These are phyloP conservation scores for Sitobion miscanthi DNA, from an alignment of 1,140 invertebrate genomes.

Conservation along the genomic window DNA sequence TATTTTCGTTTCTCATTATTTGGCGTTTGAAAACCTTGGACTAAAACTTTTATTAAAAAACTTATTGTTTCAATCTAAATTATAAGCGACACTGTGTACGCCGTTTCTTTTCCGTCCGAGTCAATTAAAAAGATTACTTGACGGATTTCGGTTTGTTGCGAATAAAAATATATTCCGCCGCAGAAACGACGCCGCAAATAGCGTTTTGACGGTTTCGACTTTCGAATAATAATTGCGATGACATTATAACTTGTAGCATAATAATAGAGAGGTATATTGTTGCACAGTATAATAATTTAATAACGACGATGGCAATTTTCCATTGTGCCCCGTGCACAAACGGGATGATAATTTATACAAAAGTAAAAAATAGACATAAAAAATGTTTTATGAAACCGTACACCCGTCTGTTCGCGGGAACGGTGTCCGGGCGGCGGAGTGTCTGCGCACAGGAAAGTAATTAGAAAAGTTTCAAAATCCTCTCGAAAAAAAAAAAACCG, in stretches of 20 bases:
- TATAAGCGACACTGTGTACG: background rate
- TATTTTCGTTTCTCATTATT: background rate
- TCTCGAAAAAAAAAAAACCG: background rate
- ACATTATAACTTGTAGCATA: background rate
- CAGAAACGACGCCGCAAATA: background rate
- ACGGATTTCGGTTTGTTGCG: background rate
- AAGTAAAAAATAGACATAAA: background rate
- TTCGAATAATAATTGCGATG: background rate
- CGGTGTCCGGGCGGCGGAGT: no score
- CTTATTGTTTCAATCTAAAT: background rate
- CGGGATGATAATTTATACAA: background rate
- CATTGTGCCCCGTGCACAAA: background rate
- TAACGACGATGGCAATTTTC: background rate
- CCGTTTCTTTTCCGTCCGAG: background rate
- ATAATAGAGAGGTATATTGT: background rate
- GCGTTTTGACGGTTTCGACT: background rate
- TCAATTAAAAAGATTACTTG: background rate
- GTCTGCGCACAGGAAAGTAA: background rate
- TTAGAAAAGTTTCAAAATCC: constrained; percentile 28
- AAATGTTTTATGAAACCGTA: background rate
- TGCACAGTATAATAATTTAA: background rate
- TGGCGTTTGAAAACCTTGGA: background rate
- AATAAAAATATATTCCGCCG: background rate
- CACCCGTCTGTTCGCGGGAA: background rate
- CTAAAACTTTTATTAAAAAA: background rate